Evolutionary conservation across 37 sponge, comb jelly and placozoan genomes (phyloP), one percentile per base, ranked within the genome.

Genomic region (Chondrosia reniformis): DNA sequence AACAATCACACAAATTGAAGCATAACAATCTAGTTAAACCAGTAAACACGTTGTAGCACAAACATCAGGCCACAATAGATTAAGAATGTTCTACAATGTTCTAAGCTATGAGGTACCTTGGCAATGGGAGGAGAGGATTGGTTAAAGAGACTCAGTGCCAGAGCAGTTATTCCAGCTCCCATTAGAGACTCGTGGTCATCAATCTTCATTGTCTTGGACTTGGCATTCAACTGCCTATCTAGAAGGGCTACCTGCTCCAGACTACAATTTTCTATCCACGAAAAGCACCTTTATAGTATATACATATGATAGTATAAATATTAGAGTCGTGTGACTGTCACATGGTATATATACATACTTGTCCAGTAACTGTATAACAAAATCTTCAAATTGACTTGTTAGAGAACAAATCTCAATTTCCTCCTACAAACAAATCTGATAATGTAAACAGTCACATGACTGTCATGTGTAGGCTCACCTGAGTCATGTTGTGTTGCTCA

Each of bases 301-400:
- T 15, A 49, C 52, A 49, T 15, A 49, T 15, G 15, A 49, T 49
- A 19, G 52, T 49, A 15, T 10, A 49, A 19, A 19, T 15, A 49
- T 49, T 19, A 10, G 15, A 19, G 10, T 49, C 15, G 52, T 19
- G 15, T 49, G 15, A 49, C 52, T 19, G 10, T 19, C 10, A 49
- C 15, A 49, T 15, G 10, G 61, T 59, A 59, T 13, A 13, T 13
- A 6, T 59, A 85, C 77, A 32, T 24, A 89, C 89, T 87, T 93
- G 72, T 91, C 89, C 13, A 95, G 42, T 21, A 85, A 88, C 44
- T 88, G 81, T 46, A 91, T 22, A 15, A 95, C 67, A 69, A 95
- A 86, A 49, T 95, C 92, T 65, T 95, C 95, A 84, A 95, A 88
- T 46, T 88, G 89, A 30, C 65, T 46, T 24, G 95, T 88, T 17